Evolutionary conservation across 1,140 invertebrate species (phyloP), one percentile per base, ranked within the genome.

Genomic region (Diorhabda elongata): DNA sequence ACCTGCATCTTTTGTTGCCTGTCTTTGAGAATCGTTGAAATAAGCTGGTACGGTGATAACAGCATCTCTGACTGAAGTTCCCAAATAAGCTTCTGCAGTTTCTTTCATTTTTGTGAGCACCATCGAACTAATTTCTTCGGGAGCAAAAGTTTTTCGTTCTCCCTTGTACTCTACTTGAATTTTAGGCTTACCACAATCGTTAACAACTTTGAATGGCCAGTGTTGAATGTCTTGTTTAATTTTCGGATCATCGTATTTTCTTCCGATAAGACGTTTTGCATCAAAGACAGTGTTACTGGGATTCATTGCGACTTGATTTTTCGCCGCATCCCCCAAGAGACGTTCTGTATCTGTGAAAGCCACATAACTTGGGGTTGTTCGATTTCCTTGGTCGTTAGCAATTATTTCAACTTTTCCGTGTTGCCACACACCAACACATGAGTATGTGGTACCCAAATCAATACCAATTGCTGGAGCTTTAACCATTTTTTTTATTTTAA

Each of bases 401-500:
- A 97, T 95, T 78, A 97, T 96, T 82, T 96, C 94, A 61, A 96
- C 90, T 82, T 94, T 95, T 69, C 92, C 94, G 77, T 96, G 87
- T 74, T 92, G 89, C 83, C 88, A 93, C 2, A 93, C 91, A 63
- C 91, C 92, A 6, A 94, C 91, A 73, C 92, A 93, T 61, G 91
- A 92, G 80, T 92, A 93, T 58, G 89, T 92, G 69, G 87, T 93
- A 44, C 92, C 91, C 74, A 91, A 83, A 83, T 92, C 90, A 73
- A 92, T 92, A 80, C 91, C 90, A 75, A 91, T 87, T 72, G 90
- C 90, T 72, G 72, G 71, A 69, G 71, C 63, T 75, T 76, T 74
- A 58, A 73, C 71, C 72, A 73, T 76, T 76, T 73, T 74, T 42
- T 67, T 68, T 4, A 60, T 60, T 6, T 8, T 60, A 11, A 7